These are phyloP conservation scores for Python bivittatus DNA, from an alignment of 2,113 vertebrate species.

Conservation along the genomic window DNA sequence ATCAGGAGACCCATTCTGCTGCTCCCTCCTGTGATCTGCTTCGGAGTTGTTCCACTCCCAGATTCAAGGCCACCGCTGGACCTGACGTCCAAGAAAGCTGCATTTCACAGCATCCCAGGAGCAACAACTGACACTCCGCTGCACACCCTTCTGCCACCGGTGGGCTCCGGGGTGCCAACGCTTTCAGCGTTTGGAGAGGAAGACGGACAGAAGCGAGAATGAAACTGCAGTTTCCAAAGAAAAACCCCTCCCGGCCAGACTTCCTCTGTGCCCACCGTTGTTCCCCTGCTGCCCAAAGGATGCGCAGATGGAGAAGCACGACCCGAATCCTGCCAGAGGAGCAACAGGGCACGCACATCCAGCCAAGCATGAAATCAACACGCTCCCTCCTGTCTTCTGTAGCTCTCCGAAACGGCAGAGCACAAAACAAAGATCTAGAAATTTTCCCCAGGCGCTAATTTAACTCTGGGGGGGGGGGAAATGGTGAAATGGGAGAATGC, in stretches of 20 bases:
- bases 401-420: background rate
- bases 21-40: background rate
- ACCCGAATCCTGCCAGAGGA: background rate
- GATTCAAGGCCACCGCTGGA: background rate
- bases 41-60: background rate
- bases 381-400: background rate
- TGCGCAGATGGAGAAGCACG: background rate
- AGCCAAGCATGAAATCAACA: background rate
- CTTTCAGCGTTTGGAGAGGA: background rate
- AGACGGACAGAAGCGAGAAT: background rate
- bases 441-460: background rate
- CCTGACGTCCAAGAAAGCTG: background rate
- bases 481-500: no score
- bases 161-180: no score
- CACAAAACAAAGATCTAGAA: background rate
- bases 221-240: background rate
- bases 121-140: no score
- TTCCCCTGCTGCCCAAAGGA: background rate
- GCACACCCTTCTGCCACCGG: background rate
- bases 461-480: background rate
- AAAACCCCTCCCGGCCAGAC: background rate
- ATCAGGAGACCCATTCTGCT: background rate
- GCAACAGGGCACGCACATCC: no score
- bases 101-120: background rate
- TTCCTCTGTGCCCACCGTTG: background rate